Base-by-base conservation (phyloP, 1,140 invertebrate genomes). In the Frieseomelitta varia region DNA sequence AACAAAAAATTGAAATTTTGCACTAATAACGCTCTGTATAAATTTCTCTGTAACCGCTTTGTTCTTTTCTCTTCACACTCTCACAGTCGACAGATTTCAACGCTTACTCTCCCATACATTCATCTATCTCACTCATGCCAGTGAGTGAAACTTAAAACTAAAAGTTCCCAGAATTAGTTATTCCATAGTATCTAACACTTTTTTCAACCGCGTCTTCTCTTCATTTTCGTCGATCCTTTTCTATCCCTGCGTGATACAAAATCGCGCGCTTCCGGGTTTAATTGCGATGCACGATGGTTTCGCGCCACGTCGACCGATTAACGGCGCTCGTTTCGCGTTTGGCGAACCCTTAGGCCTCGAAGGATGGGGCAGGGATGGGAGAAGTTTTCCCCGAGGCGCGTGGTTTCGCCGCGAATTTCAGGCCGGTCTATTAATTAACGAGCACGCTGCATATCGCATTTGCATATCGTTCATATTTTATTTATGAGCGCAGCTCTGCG, bases 401-500 rank as follows among this genome's bases (percentile, higher is more conserved):
- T 34, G 24, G 21, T 67, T 61, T 51, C 24, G 30, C 63, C 76
- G 68, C 76, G 19, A 79, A 73, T 84, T 72, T 53, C 75, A 65
- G 24, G 15, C 56, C 56, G 27, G 81, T 73, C 69, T 84, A 84
- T 84, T 67, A 73, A 84, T 84, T 80, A 84, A 80, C 82, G 68
- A 39, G 75, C 56, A 24, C 58, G 77, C 68, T 12, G 55, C 75
- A 19, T 47, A 47, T 80, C 77, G 21, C 77, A 67, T 84, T 84
- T 84, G 82, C 82, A 67, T 84, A 84, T 84, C 77, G 77, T 51
- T 84, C 82, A 67, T 84, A 79, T 84, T 84, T 84, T 84, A 79
- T 84, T 83, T 79, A 83, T 27, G 55, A 83, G 53, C 21, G 27
- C 4, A 24, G 27, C 0, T 1, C 3, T 10, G 3, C 34, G 1